A percentile compares a stretch with the other conserved stretches of the same genome.
Conservation (phyloP, 2,888 invertebrate genomes). For the Andrena bicolor region DNA sequence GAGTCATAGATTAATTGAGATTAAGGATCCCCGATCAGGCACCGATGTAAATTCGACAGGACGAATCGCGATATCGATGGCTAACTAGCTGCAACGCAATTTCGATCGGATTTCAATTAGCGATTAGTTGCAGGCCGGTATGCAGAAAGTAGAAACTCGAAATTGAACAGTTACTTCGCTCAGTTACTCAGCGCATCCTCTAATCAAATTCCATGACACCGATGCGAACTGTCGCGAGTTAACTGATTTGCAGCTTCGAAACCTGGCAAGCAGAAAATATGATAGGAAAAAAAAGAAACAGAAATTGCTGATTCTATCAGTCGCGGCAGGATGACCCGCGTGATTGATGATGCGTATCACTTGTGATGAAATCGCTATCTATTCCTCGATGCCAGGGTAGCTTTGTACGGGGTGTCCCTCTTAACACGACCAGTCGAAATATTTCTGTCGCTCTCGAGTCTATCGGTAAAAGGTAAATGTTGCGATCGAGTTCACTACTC, state of each 20-base stretch:
- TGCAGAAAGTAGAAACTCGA: background rate
- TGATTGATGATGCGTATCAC: slow-evolving; percentile 1
- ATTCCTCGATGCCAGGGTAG: background rate
- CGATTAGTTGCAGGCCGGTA: slow-evolving; percentile 20
- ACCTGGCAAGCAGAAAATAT: background rate
- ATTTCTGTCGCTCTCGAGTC: no score
- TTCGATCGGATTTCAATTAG: slow-evolving; percentile 43
- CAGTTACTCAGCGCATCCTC: background rate
- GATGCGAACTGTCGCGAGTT: background rate
- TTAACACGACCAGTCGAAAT: background rate
- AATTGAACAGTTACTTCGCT: slow-evolving; percentile 27
- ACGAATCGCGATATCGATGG: slow-evolving; percentile 9
- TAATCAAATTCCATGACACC: slow-evolving; percentile 10
- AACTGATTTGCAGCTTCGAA: slow-evolving; percentile 1
- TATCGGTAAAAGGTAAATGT: no score
- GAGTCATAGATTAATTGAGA: background rate
- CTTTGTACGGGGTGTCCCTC: background rate
- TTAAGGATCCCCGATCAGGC: background rate
- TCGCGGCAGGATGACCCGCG: background rate
- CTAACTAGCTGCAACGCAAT: slow-evolving; percentile 35
- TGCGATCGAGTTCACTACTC: no score
- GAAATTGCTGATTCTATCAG: no score
- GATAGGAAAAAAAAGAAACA: background rate
- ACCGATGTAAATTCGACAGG: background rate
- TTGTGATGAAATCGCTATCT: background rate